phyloP scores from a whole-genome alignment of 1,140 invertebrate species.

The Piezodorus guildinii region DNA sequence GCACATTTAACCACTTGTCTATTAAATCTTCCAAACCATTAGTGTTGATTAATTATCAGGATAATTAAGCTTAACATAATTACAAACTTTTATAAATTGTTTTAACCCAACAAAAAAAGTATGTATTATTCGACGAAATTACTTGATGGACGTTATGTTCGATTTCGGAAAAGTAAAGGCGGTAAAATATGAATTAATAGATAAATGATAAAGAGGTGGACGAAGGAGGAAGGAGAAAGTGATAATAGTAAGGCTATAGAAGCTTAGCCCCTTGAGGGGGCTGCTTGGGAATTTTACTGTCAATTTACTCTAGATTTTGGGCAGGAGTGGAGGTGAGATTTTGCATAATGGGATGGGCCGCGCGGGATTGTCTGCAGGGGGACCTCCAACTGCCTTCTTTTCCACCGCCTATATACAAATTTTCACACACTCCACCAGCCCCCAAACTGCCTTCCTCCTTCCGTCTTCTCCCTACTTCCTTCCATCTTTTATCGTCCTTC shows the following conservation, averaged over 20 bases:
- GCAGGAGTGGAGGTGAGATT: constrained; percentile 13
- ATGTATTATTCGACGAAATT: too few species aligned
- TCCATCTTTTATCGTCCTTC: neutral
- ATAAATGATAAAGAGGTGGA: neutral
- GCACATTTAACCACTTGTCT: too few species aligned
- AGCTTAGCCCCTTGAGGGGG: constrained; percentile 13
- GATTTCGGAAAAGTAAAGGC: too few species aligned
- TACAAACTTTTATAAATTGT: too few species aligned
- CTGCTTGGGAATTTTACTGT: constrained; percentile 20
- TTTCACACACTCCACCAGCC: neutral
- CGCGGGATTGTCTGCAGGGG: neutral
- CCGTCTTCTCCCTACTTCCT: neutral
- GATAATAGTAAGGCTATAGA: constrained; percentile 8
- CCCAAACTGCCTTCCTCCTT: neutral
- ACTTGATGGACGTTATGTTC: too few species aligned
- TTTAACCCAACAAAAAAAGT: too few species aligned
- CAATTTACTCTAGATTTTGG: constrained; percentile 23
- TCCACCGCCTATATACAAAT: too few species aligned
- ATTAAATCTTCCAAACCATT: too few species aligned
- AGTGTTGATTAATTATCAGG: too few species aligned
- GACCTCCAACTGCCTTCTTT: too few species aligned
- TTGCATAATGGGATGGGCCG: constrained; percentile 23
- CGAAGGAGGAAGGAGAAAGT: neutral
- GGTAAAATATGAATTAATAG: too few species aligned
- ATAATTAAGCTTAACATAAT: too few species aligned